These are phyloP conservation scores for Sylvia borin DNA, from an alignment of 2,797 vertebrate genomes.

Conservation along the genomic window DNA sequence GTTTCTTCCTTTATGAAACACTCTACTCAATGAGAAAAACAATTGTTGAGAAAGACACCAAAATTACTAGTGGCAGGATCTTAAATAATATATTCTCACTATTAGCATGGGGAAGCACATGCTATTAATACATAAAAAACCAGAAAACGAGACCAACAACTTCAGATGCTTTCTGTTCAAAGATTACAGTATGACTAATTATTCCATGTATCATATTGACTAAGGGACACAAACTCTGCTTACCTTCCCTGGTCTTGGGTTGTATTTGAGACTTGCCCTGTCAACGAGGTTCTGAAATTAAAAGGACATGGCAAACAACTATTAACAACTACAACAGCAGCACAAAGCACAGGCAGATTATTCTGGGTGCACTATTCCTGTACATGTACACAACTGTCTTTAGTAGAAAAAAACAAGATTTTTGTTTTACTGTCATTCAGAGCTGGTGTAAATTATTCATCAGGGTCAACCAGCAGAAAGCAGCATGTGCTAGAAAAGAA, in stretches of 20 bases:
- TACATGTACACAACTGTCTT: background rate
- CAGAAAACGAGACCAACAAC: background rate
- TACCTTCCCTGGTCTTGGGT: slow-evolving; percentile 85
- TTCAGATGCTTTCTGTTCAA: background rate
- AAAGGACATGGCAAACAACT: slow-evolving; percentile 41
- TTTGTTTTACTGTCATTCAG: background rate
- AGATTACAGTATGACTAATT: background rate
- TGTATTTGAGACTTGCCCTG: slow-evolving; percentile 70
- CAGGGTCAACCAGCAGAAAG: background rate
- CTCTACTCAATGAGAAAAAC: background rate
- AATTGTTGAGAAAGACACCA: background rate
- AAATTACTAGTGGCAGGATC: background rate
- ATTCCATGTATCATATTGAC: background rate
- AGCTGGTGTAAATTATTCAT: background rate
- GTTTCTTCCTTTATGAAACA: background rate
- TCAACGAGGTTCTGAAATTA: slow-evolving; percentile 76
- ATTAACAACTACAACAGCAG: background rate
- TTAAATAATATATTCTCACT: background rate
- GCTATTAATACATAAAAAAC: background rate
- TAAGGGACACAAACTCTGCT: slow-evolving; percentile 9
- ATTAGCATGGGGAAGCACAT: background rate
- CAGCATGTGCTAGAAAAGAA: background rate
- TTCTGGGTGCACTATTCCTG: background rate
- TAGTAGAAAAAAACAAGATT: background rate
- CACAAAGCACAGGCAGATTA: background rate